phyloP scores from a whole-genome alignment of 1,140 invertebrate genomes.

The Conus ventricosus region DNA sequence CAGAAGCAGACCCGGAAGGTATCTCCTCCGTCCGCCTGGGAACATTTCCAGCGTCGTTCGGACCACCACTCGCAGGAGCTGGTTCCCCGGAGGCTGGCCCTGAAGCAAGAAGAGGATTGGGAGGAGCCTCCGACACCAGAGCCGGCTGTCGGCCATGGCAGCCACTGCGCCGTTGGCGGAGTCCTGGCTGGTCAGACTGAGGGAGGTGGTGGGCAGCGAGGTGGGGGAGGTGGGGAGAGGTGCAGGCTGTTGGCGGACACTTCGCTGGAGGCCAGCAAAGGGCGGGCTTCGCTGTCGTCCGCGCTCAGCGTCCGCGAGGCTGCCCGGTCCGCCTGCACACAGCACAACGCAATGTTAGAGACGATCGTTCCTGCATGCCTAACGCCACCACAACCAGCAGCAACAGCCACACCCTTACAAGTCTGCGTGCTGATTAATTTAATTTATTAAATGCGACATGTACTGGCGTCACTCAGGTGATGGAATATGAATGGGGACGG shows the following conservation, averaged over 20 bases:
- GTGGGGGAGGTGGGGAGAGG: slow-evolving; percentile 27
- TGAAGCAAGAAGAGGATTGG: no score
- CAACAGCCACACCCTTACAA: no score
- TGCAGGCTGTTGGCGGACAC: slow-evolving; percentile 21
- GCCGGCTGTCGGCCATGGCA: neutral
- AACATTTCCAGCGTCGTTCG: no score
- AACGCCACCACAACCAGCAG: no score
- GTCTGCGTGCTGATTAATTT: no score
- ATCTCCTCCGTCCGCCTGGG: neutral
- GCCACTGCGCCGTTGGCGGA: neutral
- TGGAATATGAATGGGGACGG: no score
- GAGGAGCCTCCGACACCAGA: neutral
- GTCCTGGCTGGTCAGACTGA: slow-evolving; percentile 9
- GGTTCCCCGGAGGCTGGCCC: neutral
- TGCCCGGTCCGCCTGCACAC: neutral
- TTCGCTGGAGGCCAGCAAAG: slow-evolving; percentile 16
- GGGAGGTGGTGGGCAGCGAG: neutral
- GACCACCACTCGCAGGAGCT: no score
- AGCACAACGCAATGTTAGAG: neutral
- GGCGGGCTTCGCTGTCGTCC: slow-evolving; percentile 16
- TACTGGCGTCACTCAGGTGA: no score
- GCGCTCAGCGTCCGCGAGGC: neutral
- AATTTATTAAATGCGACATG: no score
- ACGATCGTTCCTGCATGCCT: no score
- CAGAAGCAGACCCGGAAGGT: neutral